Evolutionary conservation across 2,113 vertebrate genomes (phyloP), one percentile per base, ranked within the genome.

Genomic region (Dipodomys stephensi): DNA sequence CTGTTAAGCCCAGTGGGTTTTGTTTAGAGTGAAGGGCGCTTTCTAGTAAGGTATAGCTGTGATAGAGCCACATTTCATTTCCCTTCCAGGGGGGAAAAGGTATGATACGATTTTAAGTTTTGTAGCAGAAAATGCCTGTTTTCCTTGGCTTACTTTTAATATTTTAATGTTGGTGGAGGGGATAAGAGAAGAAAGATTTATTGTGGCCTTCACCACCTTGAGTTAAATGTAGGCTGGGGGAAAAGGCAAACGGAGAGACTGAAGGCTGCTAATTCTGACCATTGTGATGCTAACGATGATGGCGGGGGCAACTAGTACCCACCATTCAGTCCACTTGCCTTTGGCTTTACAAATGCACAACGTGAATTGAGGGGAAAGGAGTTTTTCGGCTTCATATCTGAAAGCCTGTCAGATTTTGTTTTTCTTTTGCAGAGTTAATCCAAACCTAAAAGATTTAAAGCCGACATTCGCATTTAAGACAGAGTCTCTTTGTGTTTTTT

Each of bases 281-380:
- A 99, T 98, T 99, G 98, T 99, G 97, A 99, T 98, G 98, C 98
- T 98, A 99, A 99, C 98, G 97, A 98, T 98, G 97, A 98, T 85
- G 96, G 3, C 90, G 97, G 95, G 97, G 96, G 97, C 97, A 98
- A 98, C 97, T 96, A 98, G 97, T 97, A 95, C 96, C 96, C 96
- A 98, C 98, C 97, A 98, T 98, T 98, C 98, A 98, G 95, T 93
- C 97, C 88, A 89, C 88, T 93, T 96, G 98, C 97, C 97, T 98
- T 98, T 98, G 98, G 97, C 98, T 98, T 98, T 98, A 98, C 98
- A 98, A 99, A 98, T 96, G 97, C 98, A 97, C 97, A 96, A 98
- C 98, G 96, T 97, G 98, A 98, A 98, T 98, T 97, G 97, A 98
- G 96, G 97, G 81, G 95, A 94, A 89, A 88, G 97, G 97, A 94